Conservation (phyloP, 1,140 invertebrate genomes). For the Asbolus verrucosus region DNA sequence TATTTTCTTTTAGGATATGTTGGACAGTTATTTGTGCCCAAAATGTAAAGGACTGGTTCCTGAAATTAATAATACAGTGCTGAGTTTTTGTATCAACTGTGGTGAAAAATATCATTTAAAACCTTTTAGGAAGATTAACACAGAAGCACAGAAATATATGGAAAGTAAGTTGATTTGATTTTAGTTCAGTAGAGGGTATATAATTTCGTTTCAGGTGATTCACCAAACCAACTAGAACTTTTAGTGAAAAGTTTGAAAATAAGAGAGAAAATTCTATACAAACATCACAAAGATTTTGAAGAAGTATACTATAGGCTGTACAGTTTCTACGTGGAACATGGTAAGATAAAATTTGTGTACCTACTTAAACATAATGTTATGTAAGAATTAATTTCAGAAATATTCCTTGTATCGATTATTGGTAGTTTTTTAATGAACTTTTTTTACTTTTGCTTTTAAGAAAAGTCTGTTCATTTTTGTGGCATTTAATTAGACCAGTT, state of each 20-base stretch:
- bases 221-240: constrained; percentile 51
- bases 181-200: neutral
- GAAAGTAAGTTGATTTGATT: constrained; percentile 49
- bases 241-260: constrained; percentile 55
- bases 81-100: constrained; percentile 53
- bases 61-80: constrained; percentile 48
- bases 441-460: too few relatives aligned
- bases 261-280: constrained; percentile 56
- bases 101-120: constrained; percentile 52
- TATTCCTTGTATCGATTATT: too few relatives aligned
- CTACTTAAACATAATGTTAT: too few relatives aligned
- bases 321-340: constrained; percentile 53
- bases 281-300: constrained; percentile 58
- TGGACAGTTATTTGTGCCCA: constrained; percentile 56
- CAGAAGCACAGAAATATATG: constrained; percentile 56
- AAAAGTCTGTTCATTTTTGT: too few relatives aligned
- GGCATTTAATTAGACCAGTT: too few relatives aligned
- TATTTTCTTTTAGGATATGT: constrained; percentile 53
- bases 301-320: constrained; percentile 57
- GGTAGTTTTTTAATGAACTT: too few relatives aligned
- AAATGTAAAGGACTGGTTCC: constrained; percentile 57
- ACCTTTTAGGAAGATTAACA: constrained; percentile 54
- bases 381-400: too few relatives aligned
- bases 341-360: too few relatives aligned
- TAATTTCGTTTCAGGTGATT: constrained; percentile 48